phyloP scores from a whole-genome alignment of 1,140 invertebrate genomes.

The Dendrolimus kikuchii region DNA sequence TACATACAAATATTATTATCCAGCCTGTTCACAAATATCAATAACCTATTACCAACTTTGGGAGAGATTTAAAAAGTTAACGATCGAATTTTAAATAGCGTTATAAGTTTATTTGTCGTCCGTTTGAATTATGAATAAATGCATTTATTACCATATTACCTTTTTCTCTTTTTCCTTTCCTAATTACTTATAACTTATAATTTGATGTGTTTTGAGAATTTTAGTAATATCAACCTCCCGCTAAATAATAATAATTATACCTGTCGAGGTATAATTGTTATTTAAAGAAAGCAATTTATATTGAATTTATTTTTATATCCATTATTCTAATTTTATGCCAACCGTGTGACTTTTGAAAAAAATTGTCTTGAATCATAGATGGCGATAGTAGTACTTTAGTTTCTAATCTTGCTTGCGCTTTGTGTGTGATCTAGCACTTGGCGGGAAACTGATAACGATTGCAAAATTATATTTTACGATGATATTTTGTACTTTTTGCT shows the following conservation, averaged over 20 bases:
- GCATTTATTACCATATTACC: no score
- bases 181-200: no score
- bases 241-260: no score
- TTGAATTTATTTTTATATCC: background rate
- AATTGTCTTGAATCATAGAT: background rate
- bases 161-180: no score
- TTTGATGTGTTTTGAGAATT: no score
- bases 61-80: constrained; percentile 66
- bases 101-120: constrained; percentile 32
- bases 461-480: no score
- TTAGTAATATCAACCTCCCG: no score
- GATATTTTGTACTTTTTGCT: no score
- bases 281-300: background rate
- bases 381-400: constrained; percentile 4
- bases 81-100: constrained; percentile 39
- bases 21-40: constrained; percentile 69
- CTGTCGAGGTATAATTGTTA: background rate
- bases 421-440: background rate
- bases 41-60: constrained; percentile 64
- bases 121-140: constrained; percentile 18
- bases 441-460: background rate
- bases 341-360: background rate
- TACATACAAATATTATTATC: constrained; percentile 70
- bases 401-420: background rate
- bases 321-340: background rate